Conservation (phyloP, 1,140 invertebrate species). For the Chlorops oryzae region DNA sequence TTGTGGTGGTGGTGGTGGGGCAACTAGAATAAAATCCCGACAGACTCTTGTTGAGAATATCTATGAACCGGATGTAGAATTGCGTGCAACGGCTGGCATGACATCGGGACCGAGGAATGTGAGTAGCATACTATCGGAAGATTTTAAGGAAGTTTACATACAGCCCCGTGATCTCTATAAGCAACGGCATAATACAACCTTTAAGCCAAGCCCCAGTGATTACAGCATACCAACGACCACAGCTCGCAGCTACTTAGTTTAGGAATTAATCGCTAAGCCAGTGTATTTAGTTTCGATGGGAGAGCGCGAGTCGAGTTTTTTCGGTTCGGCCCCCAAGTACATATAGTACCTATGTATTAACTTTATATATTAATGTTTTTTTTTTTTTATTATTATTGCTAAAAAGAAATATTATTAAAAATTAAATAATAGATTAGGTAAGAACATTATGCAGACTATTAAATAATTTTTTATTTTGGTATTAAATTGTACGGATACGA, state of each 20-base stretch:
- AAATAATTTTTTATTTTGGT: no score
- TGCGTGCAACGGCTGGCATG: slow-evolving; percentile 12
- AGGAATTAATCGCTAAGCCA: no score
- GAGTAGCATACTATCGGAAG: slow-evolving; percentile 20
- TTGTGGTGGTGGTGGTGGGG: not conserved
- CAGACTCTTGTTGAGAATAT: slow-evolving; percentile 37
- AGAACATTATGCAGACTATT: no score
- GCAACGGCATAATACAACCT: slow-evolving; percentile 27
- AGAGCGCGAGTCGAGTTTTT: no score
- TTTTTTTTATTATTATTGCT: no score
- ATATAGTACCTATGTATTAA: no score
- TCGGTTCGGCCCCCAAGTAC: no score
- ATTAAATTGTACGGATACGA: no score
- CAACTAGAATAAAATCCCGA: slow-evolving; percentile 19
- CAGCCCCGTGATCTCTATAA: slow-evolving; percentile 37
- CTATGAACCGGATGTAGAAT: slow-evolving; percentile 36
- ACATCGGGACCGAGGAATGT: slow-evolving; percentile 9
- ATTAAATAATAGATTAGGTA: no score
- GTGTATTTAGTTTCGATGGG: no score
- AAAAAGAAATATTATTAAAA: no score
- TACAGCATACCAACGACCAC: slow-evolving; percentile 22
- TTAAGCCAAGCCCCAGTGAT: slow-evolving; percentile 30
- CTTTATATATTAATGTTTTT: no score
- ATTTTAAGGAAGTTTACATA: slow-evolving; percentile 38
- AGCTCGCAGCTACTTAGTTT: slow-evolving; percentile 36